Conservation (phyloP, 2,888 invertebrate species). For the Leucozona laternaria region DNA sequence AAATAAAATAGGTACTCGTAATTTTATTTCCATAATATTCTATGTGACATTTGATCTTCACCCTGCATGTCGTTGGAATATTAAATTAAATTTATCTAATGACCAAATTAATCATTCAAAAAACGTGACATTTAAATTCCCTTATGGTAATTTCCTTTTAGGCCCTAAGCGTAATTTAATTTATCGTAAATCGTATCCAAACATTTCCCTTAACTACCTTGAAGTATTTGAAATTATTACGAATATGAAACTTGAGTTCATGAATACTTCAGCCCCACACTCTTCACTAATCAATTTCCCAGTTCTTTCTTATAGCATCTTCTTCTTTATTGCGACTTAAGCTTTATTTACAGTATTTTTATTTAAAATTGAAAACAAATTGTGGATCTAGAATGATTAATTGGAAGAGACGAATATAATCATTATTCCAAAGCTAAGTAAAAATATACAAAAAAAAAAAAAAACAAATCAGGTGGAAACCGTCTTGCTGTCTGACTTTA, state of each 20-base stretch:
- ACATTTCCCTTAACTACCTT: not conserved
- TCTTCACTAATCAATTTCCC: not conserved
- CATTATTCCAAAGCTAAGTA: no score
- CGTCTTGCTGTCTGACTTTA: no score
- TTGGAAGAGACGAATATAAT: no score
- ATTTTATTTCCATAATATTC: not conserved
- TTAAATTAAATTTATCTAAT: not conserved
- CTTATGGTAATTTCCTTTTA: not conserved
- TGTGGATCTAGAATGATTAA: no score
- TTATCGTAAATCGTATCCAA: not conserved
- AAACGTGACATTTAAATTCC: not conserved
- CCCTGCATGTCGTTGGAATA: not conserved
- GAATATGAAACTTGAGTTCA: not conserved
- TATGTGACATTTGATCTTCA: not conserved
- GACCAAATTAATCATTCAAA: not conserved
- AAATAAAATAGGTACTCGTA: no score
- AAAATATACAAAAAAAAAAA: no score
- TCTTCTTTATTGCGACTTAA: no score
- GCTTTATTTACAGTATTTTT: no score
- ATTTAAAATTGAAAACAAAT: no score
- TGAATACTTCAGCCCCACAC: not conserved
- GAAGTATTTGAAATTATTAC: no score
- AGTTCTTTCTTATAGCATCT: no score
- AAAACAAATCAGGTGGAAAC: no score
- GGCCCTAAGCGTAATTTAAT: not conserved